Conservation (phyloP, 2,888 invertebrate genomes). For the Steinernema scapterisci region DNA sequence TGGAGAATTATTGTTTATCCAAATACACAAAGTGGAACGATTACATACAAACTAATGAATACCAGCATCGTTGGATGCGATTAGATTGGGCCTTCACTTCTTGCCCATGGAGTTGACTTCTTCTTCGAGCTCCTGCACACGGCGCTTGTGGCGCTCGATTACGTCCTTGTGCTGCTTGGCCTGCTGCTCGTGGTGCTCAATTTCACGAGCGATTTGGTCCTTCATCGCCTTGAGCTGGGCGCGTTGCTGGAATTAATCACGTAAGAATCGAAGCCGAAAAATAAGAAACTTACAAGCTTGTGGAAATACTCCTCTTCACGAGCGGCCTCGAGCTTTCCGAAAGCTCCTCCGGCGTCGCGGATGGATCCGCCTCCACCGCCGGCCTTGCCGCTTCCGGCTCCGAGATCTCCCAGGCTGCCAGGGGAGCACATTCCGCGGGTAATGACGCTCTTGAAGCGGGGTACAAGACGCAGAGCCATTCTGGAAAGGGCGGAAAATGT, state of each 20-base stretch:
- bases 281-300: slow-evolving; percentile 59
- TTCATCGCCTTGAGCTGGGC: slow-evolving; percentile 48
- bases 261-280: neutral
- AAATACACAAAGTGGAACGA: neutral
- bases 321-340: slow-evolving; percentile 69
- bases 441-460: neutral
- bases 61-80: neutral
- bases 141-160: slow-evolving; percentile 51
- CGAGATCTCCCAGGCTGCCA: slow-evolving; percentile 34
- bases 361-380: slow-evolving; percentile 42
- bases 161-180: slow-evolving; percentile 49
- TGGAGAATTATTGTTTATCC: neutral
- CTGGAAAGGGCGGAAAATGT: neutral
- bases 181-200: slow-evolving; percentile 53
- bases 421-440: slow-evolving; percentile 1
- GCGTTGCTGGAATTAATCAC: slow-evolving; percentile 75
- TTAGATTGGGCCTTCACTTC: too few species aligned
- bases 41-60: slow-evolving; percentile 5
- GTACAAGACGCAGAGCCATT: slow-evolving; percentile 31
- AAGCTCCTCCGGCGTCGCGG: slow-evolving; percentile 46
- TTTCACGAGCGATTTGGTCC: slow-evolving; percentile 45
- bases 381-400: neutral
- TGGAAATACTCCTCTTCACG: slow-evolving; percentile 69
- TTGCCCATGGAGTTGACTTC: slow-evolving; percentile 32
- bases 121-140: slow-evolving; percentile 47